phyloP scores from a whole-genome alignment of 1,140 invertebrate genomes.

The Achroia grisella region DNA sequence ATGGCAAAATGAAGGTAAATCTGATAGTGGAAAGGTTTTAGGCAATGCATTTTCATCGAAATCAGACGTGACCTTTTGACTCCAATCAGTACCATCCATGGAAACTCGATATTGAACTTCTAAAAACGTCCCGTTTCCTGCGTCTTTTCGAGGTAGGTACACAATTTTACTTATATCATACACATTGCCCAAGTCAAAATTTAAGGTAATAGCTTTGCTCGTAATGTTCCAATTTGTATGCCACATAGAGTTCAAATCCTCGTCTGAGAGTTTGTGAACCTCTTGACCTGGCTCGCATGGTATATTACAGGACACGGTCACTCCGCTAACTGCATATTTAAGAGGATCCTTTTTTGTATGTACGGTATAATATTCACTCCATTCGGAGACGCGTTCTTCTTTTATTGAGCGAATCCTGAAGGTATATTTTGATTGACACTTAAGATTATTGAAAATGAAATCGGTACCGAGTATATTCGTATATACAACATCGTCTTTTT shows the following conservation, averaged over 20 bases:
- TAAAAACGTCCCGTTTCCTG: conserved; percentile 46
- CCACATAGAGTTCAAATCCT: conserved; percentile 30
- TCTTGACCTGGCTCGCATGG: conserved; percentile 41
- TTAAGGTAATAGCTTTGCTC: conserved; percentile 23
- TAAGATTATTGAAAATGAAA: conserved; percentile 39
- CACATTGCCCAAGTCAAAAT: conserved; percentile 38
- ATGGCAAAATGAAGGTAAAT: too few relatives aligned
- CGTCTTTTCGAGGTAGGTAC: conserved; percentile 41
- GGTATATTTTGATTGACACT: conserved; percentile 22
- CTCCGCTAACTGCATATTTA: conserved; percentile 27
- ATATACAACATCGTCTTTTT: conserved; percentile 42
- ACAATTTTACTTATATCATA: conserved; percentile 39
- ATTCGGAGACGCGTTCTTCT: conserved; percentile 31
- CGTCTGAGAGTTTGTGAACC: conserved; percentile 35
- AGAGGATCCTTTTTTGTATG: conserved; percentile 27
- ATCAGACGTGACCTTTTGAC: background rate
- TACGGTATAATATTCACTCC: conserved; percentile 34
- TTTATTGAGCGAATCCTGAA: conserved; percentile 42
- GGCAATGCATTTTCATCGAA: too few relatives aligned
- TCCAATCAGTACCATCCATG: conserved; percentile 29
- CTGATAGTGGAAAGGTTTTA: too few relatives aligned
- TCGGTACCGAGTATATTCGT: conserved; percentile 28
- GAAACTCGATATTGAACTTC: conserved; percentile 38
- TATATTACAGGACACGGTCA: conserved; percentile 40
- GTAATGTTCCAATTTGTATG: conserved; percentile 37